Evolutionary conservation across 2,113 vertebrate species (phyloP).

Genomic region (Oplegnathus fasciatus): DNA sequence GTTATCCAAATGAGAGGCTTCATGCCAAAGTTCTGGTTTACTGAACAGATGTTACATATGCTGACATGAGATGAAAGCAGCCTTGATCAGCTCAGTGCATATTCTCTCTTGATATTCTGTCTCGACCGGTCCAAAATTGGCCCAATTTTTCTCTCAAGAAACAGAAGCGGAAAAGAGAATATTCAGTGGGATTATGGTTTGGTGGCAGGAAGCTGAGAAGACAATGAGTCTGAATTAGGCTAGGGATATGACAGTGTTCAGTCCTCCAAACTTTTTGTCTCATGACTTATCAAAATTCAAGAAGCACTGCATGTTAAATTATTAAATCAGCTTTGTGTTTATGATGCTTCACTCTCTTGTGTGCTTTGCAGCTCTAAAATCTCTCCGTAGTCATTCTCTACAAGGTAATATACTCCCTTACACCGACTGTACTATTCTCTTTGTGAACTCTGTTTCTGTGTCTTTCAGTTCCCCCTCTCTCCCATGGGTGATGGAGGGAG

Average conservation of each 20-base stretch:
- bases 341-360: constrained; percentile 2
- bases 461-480: neutral
- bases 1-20: constrained; percentile 25
- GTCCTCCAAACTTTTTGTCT: constrained; percentile 34
- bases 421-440: neutral
- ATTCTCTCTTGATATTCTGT: constrained; percentile 24
- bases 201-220: neutral
- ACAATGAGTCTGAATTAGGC: constrained; percentile 14
- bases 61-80: constrained; percentile 39
- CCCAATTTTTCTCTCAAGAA: constrained; percentile 15
- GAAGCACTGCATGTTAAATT: constrained; percentile 28
- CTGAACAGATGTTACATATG: constrained; percentile 44
- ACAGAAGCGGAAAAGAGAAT: constrained; percentile 5
- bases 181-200: constrained; percentile 21
- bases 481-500: neutral
- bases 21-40: constrained; percentile 32
- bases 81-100: constrained; percentile 28
- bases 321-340: constrained; percentile 31
- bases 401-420: neutral
- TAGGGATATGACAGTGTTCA: neutral
- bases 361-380: neutral
- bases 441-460: neutral
- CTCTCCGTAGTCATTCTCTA: neutral
- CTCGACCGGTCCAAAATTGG: neutral
- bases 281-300: constrained; percentile 31